phyloP scores from a whole-genome alignment of 2,888 invertebrate genomes.

The Pimpla rufipes region DNA sequence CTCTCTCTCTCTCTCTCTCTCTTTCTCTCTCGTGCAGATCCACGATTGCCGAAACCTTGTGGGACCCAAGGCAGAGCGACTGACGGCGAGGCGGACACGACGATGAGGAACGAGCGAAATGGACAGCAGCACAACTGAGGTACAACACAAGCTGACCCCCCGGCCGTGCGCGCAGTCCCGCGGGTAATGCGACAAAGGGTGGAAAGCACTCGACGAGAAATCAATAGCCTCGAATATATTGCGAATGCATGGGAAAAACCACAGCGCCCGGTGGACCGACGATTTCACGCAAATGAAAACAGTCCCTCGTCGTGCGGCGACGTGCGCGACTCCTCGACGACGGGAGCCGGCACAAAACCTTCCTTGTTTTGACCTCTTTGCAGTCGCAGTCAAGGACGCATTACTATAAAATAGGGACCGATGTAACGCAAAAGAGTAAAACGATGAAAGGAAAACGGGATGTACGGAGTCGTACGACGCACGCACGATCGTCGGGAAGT shows the following conservation, averaged over 20 bases:
- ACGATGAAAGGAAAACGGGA: neutral
- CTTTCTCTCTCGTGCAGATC: neutral
- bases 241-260: slow-evolving; percentile 13
- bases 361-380: neutral
- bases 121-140: slow-evolving; percentile 7
- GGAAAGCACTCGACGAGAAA: slow-evolving; percentile 34
- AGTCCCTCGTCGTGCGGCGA: neutral
- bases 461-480: neutral
- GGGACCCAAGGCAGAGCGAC: neutral
- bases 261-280: neutral
- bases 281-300: slow-evolving; percentile 1
- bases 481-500: neutral
- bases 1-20: too few relatives aligned
- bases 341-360: too few relatives aligned
- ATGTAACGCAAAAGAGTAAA: too few relatives aligned
- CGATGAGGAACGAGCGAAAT: slow-evolving; percentile 24
- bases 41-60: slow-evolving; percentile 24
- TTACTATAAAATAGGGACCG: too few relatives aligned
- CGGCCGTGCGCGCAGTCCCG: neutral
- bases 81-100: neutral
- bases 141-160: slow-evolving; percentile 20
- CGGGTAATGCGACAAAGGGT: slow-evolving; percentile 36
- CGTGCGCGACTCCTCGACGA: neutral
- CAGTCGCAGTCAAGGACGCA: neutral
- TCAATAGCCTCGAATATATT: slow-evolving; percentile 32